Base-by-base conservation (phyloP, 1,140 invertebrate genomes). In the Drosophila nikananu region DNA sequence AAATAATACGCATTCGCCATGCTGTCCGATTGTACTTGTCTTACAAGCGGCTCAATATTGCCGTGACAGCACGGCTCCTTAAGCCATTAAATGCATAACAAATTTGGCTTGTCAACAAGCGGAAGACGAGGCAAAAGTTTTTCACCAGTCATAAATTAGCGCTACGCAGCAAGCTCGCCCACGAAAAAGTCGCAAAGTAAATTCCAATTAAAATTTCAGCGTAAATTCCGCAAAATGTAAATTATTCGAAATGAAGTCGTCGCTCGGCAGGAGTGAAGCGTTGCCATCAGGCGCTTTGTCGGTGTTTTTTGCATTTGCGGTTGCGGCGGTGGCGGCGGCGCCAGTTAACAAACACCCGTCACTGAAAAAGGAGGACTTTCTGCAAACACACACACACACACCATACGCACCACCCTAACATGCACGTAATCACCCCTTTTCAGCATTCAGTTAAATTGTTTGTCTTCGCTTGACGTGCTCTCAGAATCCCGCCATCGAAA, bases 121-220 rank as follows among this genome's bases (percentile, higher is more conserved):
- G 86, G 77, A 84, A 90, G 76, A 66, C 64, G 73, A 59, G 65
- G 37, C 54, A 72, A 81, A 89, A 86, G 61, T 86, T 90, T 90
- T 90, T 73, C 74, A 32, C 81, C 70, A 90, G 77, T 71, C 77
- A 80, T 80, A 80, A 80, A 80, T 80, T 80, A 80, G 79, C 63
- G 70, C 62, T 60, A 79, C 74, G 54, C 66, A 61, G 64, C 42
- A 23, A 57, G 32, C 23, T 23, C 41, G 57, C 68, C 57, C 59
- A 46, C 63, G 44, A 61, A 74, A 86, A 60, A 86, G 67, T 77
- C 68, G 71, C 86, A 90, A 90, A 90, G 86, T 86, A 90, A 90
- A 90, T 90, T 90, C 86, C 86, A 90, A 90, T 90, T 90, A 90
- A 90, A 86, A 90, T 90, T 90, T 90, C 79, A 86, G 72, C 81